phyloP scores from a whole-genome alignment of 2,888 invertebrate genomes.

The Amphipoea oculea region DNA sequence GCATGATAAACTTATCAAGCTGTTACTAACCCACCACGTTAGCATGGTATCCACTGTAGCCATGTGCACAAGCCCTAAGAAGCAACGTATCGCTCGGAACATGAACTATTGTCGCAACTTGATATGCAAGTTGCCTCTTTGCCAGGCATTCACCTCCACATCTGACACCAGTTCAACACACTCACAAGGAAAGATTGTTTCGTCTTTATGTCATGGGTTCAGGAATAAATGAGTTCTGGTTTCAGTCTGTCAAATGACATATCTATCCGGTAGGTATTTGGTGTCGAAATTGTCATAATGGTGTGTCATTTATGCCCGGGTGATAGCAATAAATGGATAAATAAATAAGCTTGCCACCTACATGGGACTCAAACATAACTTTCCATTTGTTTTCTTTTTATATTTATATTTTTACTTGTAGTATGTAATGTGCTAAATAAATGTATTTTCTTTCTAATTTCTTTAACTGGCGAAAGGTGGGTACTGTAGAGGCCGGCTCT shows the following conservation, averaged over 20 bases:
- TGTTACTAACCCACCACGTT: neutral
- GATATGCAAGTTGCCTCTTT: conserved; percentile 43
- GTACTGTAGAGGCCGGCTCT: no score
- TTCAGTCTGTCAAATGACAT: conserved; percentile 1
- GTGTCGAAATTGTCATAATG: neutral
- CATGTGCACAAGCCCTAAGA: conserved; percentile 19
- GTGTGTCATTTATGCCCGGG: neutral
- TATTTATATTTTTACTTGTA: neutral
- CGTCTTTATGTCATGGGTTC: conserved; percentile 21
- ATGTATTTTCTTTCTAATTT: neutral
- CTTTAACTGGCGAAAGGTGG: neutral
- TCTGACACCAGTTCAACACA: conserved; percentile 50
- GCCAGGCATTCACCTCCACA: conserved; percentile 49
- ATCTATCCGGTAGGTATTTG: neutral
- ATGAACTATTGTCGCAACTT: conserved; percentile 33
- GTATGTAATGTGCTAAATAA: neutral
- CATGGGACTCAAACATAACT: no score
- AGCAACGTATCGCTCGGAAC: conserved; percentile 16
- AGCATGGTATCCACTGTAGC: neutral
- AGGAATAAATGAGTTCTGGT: neutral
- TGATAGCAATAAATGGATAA: neutral
- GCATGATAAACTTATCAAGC: neutral
- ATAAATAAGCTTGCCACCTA: neutral
- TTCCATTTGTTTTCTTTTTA: no score
- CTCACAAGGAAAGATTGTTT: conserved; percentile 11